Evolutionary conservation across 1,140 invertebrate species (phyloP).

Genomic region (Stenopsyche tienmushanensis): DNA sequence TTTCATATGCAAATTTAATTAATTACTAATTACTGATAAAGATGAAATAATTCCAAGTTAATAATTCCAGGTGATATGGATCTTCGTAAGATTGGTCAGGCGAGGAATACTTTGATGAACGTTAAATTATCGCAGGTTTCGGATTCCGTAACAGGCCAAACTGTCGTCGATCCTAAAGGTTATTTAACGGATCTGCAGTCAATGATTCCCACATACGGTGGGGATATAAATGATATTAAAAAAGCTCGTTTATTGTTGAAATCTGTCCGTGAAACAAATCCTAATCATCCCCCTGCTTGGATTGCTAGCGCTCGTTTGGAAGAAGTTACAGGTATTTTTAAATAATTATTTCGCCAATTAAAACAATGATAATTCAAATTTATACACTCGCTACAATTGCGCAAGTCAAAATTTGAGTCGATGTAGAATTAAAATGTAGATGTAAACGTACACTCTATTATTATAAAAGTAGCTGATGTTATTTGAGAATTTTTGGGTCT

Average conservation of each 20-base stretch:
- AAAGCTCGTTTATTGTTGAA: constrained; percentile 96
- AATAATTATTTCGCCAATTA: too few species aligned
- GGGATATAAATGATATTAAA: constrained; percentile 99
- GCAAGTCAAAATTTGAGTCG: too few species aligned
- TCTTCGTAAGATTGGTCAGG: constrained; percentile 98
- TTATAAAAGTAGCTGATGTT: too few species aligned
- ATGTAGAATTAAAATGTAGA: too few species aligned
- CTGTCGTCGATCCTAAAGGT: constrained; percentile 98
- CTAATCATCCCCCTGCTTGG: constrained; percentile 98
- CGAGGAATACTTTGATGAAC: constrained; percentile 98
- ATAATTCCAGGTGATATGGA: constrained; percentile 89
- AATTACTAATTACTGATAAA: too few species aligned
- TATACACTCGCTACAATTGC: too few species aligned
- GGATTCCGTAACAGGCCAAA: constrained; percentile 98
- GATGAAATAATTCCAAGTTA: neutral
- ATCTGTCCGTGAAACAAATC: constrained; percentile 97
- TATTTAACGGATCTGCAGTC: constrained; percentile 98
- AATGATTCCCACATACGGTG: constrained; percentile 97
- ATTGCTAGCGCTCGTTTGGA: constrained; percentile 98
- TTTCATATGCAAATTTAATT: constrained; percentile 8
- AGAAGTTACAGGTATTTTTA: constrained; percentile 95
- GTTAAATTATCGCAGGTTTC: constrained; percentile 97
- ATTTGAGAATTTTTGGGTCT: neutral
- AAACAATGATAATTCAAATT: too few species aligned
- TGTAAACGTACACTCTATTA: too few species aligned